These are phyloP conservation scores for Pectinophora gossypiella DNA, from an alignment of 1,140 invertebrate species.

Conservation along the genomic window DNA sequence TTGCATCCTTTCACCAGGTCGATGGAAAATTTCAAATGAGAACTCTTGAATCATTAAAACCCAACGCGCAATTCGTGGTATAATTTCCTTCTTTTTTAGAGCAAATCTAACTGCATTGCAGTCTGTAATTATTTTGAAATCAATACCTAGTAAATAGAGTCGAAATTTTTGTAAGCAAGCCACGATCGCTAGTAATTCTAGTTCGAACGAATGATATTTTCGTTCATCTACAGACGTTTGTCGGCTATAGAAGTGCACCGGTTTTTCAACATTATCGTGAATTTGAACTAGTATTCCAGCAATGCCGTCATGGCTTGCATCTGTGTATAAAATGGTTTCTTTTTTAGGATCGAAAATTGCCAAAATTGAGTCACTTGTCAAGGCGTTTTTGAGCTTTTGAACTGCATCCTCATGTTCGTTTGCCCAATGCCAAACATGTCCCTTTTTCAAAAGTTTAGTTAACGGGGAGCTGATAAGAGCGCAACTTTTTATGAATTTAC, in stretches of 20 bases:
- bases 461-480: no score
- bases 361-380: background rate
- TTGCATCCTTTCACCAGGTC: constrained; percentile 19
- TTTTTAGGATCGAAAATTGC: background rate
- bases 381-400: no score
- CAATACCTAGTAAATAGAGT: background rate
- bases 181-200: constrained; percentile 1
- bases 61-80: constrained; percentile 10
- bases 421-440: no score
- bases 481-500: no score
- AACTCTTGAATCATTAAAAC: constrained; percentile 14
- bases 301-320: background rate
- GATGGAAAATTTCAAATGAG: constrained; percentile 15
- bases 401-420: no score
- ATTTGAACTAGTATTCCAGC: background rate
- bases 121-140: background rate
- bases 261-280: background rate
- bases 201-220: constrained; percentile 1
- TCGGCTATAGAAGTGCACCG: background rate
- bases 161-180: background rate
- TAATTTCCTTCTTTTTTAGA: background rate
- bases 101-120: background rate
- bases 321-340: background rate
- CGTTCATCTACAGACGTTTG: background rate
- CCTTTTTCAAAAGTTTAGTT: no score